Evolutionary conservation across 2,113 vertebrate species (phyloP).

Genomic region (Xiphophorus maculatus): DNA sequence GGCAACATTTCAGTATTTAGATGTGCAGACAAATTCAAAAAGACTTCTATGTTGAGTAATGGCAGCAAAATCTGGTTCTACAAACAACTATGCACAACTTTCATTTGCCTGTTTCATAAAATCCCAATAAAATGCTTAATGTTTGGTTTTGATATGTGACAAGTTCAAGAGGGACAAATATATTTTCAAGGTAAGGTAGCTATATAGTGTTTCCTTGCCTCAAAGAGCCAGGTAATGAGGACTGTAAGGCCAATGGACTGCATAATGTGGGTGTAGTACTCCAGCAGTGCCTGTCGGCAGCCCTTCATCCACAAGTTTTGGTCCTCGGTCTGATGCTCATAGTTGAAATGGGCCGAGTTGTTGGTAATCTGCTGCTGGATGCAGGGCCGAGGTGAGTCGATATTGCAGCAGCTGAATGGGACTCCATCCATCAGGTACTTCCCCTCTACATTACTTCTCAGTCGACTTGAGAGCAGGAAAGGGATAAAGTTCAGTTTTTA

Average conservation of each 20-base stretch:
- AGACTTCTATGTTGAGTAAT: not conserved
- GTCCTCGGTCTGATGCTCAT: slow-evolving; percentile 83
- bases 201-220: slow-evolving; percentile 72
- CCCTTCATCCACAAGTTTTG: slow-evolving; percentile 87
- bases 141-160: no score
- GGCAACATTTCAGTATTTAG: not conserved
- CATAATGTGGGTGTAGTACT: slow-evolving; percentile 85
- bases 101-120: no score
- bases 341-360: slow-evolving; percentile 88
- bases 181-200: no score
- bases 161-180: no score
- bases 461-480: slow-evolving; percentile 71
- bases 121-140: no score
- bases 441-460: slow-evolving; percentile 86
- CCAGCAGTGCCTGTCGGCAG: slow-evolving; percentile 84
- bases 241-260: slow-evolving; percentile 84
- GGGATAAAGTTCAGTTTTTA: not conserved
- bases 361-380: slow-evolving; percentile 88
- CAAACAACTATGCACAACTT: no score
- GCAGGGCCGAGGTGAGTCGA: slow-evolving; percentile 85
- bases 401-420: slow-evolving; percentile 90
- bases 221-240: slow-evolving; percentile 87
- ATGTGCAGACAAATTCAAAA: not conserved
- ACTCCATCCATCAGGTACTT: slow-evolving; percentile 86
- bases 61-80: not conserved